Percentiles rank a stretch among this genome's conserved stretches.
phyloP scores from a whole-genome alignment of 2,113 vertebrate species.

The Sander lucioperca region DNA sequence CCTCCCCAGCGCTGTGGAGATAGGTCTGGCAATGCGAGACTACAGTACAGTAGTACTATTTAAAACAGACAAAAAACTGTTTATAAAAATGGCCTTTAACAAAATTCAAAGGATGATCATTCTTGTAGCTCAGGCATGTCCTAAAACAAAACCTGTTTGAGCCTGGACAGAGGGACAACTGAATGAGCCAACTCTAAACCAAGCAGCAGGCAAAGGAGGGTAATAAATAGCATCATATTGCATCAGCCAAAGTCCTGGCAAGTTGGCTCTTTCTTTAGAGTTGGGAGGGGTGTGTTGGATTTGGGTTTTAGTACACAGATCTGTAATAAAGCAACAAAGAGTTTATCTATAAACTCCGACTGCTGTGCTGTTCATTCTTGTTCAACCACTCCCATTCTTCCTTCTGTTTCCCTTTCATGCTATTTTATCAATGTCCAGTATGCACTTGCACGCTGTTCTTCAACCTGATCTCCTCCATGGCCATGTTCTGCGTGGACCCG shows the following conservation, averaged over 20 bases:
- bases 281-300: background rate
- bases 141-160: background rate
- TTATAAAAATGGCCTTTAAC: too few relatives aligned
- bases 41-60: too few relatives aligned
- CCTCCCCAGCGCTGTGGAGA: too few relatives aligned
- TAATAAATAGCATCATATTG: slow-evolving; percentile 7
- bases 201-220: background rate
- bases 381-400: background rate
- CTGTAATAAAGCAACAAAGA: slow-evolving; percentile 2
- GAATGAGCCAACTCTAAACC: background rate
- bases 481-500: slow-evolving; percentile 88
- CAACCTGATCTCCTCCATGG: slow-evolving; percentile 91
- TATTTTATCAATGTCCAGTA: slow-evolving; percentile 76
- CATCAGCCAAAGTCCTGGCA: slow-evolving; percentile 37
- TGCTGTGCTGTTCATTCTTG: background rate
- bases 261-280: background rate
- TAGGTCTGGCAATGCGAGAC: too few relatives aligned
- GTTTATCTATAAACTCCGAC: background rate
- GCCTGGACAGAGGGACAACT: background rate
- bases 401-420: background rate
- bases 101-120: background rate
- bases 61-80: too few relatives aligned
- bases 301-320: background rate
- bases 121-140: background rate
- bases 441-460: slow-evolving; percentile 86